Evolutionary conservation across 92 coral and sea anemone species (phyloP), one percentile per base, ranked within the genome.

Genomic region (Umimayanthus kanabou): DNA sequence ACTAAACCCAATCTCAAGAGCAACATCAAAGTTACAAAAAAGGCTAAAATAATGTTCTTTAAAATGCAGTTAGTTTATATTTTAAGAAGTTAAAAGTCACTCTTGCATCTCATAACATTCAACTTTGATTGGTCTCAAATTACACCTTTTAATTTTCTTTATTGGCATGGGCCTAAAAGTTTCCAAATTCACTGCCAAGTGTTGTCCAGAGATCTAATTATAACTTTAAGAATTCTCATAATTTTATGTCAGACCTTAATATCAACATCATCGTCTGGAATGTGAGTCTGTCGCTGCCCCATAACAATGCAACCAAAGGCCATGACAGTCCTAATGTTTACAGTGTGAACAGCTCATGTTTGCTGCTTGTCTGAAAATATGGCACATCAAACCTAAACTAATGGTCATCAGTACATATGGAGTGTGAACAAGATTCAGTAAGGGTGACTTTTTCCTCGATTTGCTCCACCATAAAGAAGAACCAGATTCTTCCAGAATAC

Each of bases 231-330:
- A 53, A 23, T 13, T 30, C 26, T 39, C 5, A 50, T 39, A 40
- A 28, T 43, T 78, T 18, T 15, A 57, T 78, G 11, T 50, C 49
- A 50, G 43, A 83, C 87, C 87, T 83, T 83, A 29, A 83, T n/a
- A 15, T 47, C 79, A 69, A 49, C 78, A 30, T n/a, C 73, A 61
- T 83, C 87, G 70, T 83, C 87, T 70, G 87, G 73, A 70, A 83
- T 43, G 61, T 83, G 87, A 69, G 87, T 70, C 73, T 83, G 87
- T 37, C 74, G 78, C n/a, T 83, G 87, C 10, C 87, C 87, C 87
- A 83, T 83, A 47, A 71, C 55, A 83, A 83, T 64, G 13, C 71
- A 83, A 49, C 87, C 87, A 70, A 83, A 29, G 45, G 87, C 87
- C 87, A 83, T 83, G 39, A 22, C 78, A 3, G 28, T 45, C 45